Evolutionary conservation across 2,888 invertebrate species (phyloP).

Genomic region (Helobdella robusta): DNA sequence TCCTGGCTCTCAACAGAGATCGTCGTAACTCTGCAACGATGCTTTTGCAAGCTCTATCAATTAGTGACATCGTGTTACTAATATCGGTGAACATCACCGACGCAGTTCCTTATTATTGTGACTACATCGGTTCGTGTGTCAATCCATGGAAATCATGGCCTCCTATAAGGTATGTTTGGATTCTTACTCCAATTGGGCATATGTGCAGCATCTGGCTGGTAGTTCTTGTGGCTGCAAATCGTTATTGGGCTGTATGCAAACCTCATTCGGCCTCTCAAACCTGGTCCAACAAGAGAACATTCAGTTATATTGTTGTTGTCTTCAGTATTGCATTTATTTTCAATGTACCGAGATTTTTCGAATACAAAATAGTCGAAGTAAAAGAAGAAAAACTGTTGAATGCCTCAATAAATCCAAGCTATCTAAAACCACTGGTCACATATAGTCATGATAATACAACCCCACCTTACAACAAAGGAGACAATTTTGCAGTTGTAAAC

Average conservation of each 20-base stretch:
- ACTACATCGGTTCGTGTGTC: slow-evolving; percentile 31
- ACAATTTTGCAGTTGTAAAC: neutral
- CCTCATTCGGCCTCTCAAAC: slow-evolving; percentile 30
- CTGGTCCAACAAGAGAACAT: slow-evolving; percentile 33
- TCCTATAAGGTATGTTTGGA: slow-evolving; percentile 35
- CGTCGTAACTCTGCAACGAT: slow-evolving; percentile 32
- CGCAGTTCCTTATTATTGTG: slow-evolving; percentile 34
- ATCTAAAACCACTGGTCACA: too few relatives aligned
- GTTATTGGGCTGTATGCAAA: slow-evolving; percentile 36
- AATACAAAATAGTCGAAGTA: slow-evolving; percentile 31
- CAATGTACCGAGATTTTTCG: slow-evolving; percentile 36
- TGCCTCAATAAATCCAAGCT: too few relatives aligned
- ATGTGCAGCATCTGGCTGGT: slow-evolving; percentile 37
- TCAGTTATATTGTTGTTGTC: slow-evolving; percentile 31
- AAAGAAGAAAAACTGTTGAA: too few relatives aligned
- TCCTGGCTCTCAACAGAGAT: slow-evolving; percentile 34
- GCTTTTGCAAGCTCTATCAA: slow-evolving; percentile 34
- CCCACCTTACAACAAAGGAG: neutral
- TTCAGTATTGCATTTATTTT: slow-evolving; percentile 31
- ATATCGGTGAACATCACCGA: slow-evolving; percentile 35
- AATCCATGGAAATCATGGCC: slow-evolving; percentile 35
- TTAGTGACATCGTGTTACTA: slow-evolving; percentile 34
- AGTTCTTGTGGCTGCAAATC: slow-evolving; percentile 34
- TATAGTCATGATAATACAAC: too few relatives aligned
- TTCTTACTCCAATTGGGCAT: slow-evolving; percentile 34